phyloP scores from a whole-genome alignment of 2,888 invertebrate genomes.

The Suillia variegata region DNA sequence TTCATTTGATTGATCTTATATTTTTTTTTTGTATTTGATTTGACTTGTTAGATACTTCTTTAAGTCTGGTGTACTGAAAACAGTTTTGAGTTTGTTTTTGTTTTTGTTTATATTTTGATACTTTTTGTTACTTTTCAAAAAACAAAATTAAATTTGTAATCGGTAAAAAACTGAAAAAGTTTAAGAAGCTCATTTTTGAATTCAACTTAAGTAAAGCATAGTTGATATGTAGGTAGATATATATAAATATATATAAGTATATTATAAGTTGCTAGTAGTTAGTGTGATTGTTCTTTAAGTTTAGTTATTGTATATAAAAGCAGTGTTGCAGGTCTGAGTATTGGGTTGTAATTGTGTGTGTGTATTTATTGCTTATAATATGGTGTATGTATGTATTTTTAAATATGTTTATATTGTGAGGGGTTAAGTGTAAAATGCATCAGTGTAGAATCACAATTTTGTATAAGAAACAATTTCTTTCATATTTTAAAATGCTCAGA shows the following conservation, averaged over 20 bases:
- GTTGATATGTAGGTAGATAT: no score
- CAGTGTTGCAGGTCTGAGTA: background rate
- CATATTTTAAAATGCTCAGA: no score
- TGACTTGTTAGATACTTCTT: conserved; percentile 28
- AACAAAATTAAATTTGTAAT: conserved; percentile 26
- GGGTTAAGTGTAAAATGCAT: conserved; percentile 42
- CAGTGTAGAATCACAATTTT: no score
- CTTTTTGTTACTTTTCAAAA: conserved; percentile 23
- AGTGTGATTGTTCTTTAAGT: background rate
- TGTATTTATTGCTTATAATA: background rate
- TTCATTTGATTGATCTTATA: conserved; percentile 20
- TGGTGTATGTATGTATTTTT: conserved; percentile 10
- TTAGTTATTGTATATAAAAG: background rate
- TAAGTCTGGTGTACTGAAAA: conserved; percentile 13
- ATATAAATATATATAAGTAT: background rate
- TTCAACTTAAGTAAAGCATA: conserved; percentile 1
- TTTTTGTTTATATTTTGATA: conserved; percentile 7
- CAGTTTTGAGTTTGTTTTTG: background rate
- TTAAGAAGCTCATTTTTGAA: conserved; percentile 47
- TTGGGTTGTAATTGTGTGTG: background rate
- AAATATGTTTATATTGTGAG: conserved; percentile 7
- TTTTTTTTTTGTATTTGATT: conserved; percentile 26
- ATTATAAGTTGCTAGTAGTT: background rate
- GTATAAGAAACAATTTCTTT: no score
- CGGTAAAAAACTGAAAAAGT: no score